A percentile compares a stretch with the other conserved stretches of the same genome.
Conservation (phyloP, 2,113 vertebrate species). For the Semicossyphus pulcher region DNA sequence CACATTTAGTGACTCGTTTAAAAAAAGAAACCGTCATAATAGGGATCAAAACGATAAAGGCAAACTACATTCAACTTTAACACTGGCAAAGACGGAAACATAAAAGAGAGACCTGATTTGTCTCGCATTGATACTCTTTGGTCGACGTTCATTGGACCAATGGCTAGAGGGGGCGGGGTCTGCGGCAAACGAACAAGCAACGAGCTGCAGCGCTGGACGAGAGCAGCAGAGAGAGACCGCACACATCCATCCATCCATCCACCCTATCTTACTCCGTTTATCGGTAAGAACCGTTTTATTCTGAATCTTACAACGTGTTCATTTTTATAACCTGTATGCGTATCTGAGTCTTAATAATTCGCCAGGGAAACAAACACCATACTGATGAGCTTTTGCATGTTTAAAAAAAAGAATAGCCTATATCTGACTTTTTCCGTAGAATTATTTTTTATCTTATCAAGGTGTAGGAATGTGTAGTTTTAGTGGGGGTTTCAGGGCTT, state of each 20-base stretch:
- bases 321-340: not conserved
- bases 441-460: not conserved
- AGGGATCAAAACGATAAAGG: not conserved
- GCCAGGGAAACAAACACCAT: not conserved
- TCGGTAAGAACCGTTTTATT: constrained; percentile 74
- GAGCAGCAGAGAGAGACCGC: constrained; percentile 63
- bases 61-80: too few species aligned
- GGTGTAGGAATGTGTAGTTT: constrained; percentile 32
- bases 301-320: constrained; percentile 5
- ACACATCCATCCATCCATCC: constrained; percentile 46
- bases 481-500: not conserved
- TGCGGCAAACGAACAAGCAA: constrained; percentile 62
- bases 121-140: constrained; percentile 34
- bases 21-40: not conserved
- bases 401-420: not conserved
- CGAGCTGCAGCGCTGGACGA: constrained; percentile 70
- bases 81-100: not conserved
- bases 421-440: not conserved
- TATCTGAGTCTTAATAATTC: not conserved
- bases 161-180: constrained; percentile 70
- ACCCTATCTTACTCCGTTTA: constrained; percentile 27
- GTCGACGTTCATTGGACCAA: constrained; percentile 64
- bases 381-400: not conserved
- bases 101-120: fast-evolving
- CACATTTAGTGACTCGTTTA: not conserved